Base-by-base conservation (phyloP, 64 coral and sea anemone genomes). In the Stylophora pistillata region DNA sequence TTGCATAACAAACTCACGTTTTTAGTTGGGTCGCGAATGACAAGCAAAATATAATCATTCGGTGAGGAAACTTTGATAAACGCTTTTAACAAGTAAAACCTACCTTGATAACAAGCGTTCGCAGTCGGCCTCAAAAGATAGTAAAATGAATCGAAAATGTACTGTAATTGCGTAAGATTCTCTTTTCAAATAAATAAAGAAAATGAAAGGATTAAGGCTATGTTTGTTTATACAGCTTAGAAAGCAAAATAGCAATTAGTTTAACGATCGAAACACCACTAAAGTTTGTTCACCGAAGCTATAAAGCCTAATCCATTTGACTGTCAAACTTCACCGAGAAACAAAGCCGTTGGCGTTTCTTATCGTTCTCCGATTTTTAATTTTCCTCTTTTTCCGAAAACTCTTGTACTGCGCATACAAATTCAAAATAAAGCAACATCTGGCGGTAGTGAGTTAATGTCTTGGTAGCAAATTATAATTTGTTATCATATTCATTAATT, bases 221-320 rank as follows among this genome's bases (percentile, higher is more conserved):
- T 84, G 65, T 84, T 84, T 84, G 62, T 84, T 84, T 84, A 65
- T 28, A 23, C 34, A 69, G 80, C 80, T 65, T 84, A 84, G 20
- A 84, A 70, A 84, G 59, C 60, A 70, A 84, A 68, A 27, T 65
- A 54, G 62, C 62, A 84, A 70, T 84, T 82, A 78, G 20, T 20
- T 28, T 27, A 78, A 56, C 11, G 75, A 25, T 25, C 64, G 64
- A 25, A 68, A 68, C 20, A n/a, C 23, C 21, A 68, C 23, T 68
- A 11, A 68, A 68, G 21, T 68, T 25, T 68, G 64, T 68, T 68
- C 13, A 25, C 21, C 10, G 25, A 68, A 27, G n/a, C 26, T n/a
- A 23, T 28, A 1, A 78, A 78, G 28, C 33, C 41, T 12, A 76
- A 21, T 76, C 74, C 33, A 76, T 73, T 76, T 76, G 12, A 20